Base-by-base conservation (phyloP, 2,113 vertebrate genomes). In the Poeciliopsis retropinna region DNA sequence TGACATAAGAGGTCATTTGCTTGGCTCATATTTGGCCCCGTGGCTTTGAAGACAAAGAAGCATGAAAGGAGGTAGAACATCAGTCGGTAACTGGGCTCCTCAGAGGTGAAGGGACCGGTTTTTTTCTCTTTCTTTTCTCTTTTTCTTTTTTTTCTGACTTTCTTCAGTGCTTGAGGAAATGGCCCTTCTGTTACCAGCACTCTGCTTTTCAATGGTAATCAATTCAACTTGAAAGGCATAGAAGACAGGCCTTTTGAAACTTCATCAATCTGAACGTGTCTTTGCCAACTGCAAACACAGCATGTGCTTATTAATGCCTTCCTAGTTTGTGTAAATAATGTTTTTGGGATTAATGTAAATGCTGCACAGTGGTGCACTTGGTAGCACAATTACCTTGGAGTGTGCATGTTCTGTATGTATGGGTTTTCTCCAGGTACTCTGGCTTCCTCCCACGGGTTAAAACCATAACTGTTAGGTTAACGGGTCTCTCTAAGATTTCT, bases 121-220 rank as follows among this genome's bases (percentile, higher is more conserved):
- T 73, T 78, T 47, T 76, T 75, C 74, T 72, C 89, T 90, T 90
- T 83, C 31, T 8, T 32, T 7, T 63, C 2, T 31, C 5, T 63
- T 29, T 63, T 15, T 78, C 47, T 76, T 74, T 79, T 73, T 91
- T 90, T 90, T 82, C 91, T 86, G 76, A 70, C 37, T 69, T 85
- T 71, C 79, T 64, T 85, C 60, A 51, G 76, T 51, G 75, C 84
- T 60, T 75, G 82, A 80, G 90, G 73, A 91, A 88, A 86, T 75
- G 60, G 75, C 72, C 80, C 81, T 82, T 61, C 71, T 89, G 85
- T 81, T 89, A 84, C 80, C 70, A 75, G 27, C 65, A 71, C 41
- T 76, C 76, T 88, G 78, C 91, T 91, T 93, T 83, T 88, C 85
- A 93, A 85, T 92, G 91, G 78, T 88, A 91, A 94, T 92, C 89